Percentiles rank a stretch among this genome's conserved stretches.
Evolutionary conservation across 2,888 invertebrate genomes (phyloP).

Genomic region (Ennomos erosarius): DNA sequence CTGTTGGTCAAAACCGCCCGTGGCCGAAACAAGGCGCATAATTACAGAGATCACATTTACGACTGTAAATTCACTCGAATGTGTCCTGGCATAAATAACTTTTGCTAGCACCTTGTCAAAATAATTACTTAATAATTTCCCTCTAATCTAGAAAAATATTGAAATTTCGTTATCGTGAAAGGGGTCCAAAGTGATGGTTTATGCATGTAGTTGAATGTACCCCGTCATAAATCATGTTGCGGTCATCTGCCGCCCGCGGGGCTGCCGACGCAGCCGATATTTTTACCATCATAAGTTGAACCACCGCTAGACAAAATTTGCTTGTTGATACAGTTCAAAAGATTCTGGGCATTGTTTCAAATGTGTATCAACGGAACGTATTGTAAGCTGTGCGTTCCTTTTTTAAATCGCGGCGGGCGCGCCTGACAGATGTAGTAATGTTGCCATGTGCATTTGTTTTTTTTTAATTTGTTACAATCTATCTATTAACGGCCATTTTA

Average conservation of each 20-base stretch:
- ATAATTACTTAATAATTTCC: neutral
- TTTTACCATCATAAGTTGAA: conserved; percentile 39
- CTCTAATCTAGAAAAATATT: conserved; percentile 1
- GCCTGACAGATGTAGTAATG: conserved; percentile 80
- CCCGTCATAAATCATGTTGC: conserved; percentile 77
- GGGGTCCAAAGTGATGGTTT: conserved; percentile 8
- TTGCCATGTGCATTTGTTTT: conserved; percentile 74
- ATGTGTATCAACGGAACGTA: conserved; percentile 47
- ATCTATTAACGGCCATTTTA: conserved; percentile 24
- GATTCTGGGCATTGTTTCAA: conserved; percentile 41
- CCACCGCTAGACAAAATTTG: conserved; percentile 10
- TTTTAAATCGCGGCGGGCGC: conserved; percentile 75
- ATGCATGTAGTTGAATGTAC: conserved; percentile 48
- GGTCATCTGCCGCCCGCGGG: conserved; percentile 83
- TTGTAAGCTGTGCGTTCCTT: conserved; percentile 68
- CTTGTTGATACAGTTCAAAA: conserved; percentile 28
- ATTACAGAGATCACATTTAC: conserved; percentile 81
- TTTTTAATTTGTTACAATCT: conserved; percentile 22
- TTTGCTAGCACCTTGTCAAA: conserved; percentile 5
- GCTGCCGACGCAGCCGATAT: conserved; percentile 62
- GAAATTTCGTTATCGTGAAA: conserved; percentile 10
- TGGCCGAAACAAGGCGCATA: conserved; percentile 74
- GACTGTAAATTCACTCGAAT: conserved; percentile 73
- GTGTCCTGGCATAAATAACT: conserved; percentile 70
- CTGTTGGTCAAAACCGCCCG: conserved; percentile 56